Evolutionary conservation across 2,888 invertebrate species (phyloP).

Genomic region (Steromphala cineraria): DNA sequence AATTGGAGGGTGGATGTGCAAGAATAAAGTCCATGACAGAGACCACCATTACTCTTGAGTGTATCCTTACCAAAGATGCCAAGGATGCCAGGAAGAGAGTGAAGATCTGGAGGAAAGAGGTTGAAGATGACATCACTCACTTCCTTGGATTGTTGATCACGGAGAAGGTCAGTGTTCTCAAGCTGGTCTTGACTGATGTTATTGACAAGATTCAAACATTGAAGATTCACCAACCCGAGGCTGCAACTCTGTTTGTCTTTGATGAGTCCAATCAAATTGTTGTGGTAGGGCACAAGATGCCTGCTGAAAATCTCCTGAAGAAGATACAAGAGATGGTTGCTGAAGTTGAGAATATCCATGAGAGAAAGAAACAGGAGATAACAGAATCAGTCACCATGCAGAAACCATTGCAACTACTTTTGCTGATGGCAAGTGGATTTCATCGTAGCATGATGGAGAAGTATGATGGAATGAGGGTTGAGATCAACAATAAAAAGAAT

Average conservation of each 20-base stretch:
- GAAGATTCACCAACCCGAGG: neutral
- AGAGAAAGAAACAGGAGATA: slow-evolving; percentile 12
- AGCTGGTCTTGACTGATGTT: neutral
- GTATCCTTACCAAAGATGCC: neutral
- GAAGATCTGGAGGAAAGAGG: neutral
- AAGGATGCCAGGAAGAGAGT: neutral
- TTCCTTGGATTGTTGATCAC: neutral
- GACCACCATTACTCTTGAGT: neutral
- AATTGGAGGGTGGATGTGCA: neutral
- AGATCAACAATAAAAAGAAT: neutral
- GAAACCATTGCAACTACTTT: neutral
- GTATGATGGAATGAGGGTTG: neutral
- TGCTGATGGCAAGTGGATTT: neutral
- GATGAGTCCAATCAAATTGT: neutral
- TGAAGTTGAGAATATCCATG: neutral
- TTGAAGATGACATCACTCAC: neutral
- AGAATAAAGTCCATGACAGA: neutral
- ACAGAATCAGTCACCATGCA: neutral
- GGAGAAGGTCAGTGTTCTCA: neutral
- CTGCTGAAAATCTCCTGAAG: neutral
- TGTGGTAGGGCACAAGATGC: slow-evolving; percentile 6
- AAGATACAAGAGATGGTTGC: neutral
- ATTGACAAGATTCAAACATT: neutral
- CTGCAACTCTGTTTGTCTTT: neutral
- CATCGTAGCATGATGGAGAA: neutral